These are phyloP conservation scores for Tupiocoris notatus DNA, from an alignment of 2,888 invertebrate genomes.

Conservation along the genomic window DNA sequence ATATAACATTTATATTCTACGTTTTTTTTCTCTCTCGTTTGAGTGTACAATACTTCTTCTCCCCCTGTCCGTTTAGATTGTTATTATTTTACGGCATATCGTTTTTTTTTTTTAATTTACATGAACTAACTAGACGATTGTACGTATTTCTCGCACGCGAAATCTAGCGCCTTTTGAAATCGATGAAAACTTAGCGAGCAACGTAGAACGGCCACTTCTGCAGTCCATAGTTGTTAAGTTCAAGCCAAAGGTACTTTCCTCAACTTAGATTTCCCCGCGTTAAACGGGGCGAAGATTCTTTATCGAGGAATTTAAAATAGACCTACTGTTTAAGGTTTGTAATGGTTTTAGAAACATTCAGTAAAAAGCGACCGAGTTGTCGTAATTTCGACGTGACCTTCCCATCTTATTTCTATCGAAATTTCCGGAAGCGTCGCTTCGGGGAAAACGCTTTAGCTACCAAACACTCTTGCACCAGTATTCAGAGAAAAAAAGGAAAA, in stretches of 20 bases:
- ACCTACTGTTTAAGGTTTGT: constrained; percentile 1
- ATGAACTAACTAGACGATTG: not conserved
- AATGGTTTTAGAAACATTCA: not conserved
- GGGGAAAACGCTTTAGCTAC: constrained; percentile 25
- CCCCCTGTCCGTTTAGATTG: not conserved
- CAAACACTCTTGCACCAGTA: not conserved
- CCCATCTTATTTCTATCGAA: too few relatives aligned
- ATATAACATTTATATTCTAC: constrained; percentile 20
- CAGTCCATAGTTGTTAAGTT: constrained; percentile 28
- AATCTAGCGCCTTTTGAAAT: not conserved
- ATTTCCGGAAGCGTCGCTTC: not conserved
- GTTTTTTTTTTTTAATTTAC: constrained; percentile 2
- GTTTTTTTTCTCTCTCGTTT: not conserved
- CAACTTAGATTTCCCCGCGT: constrained; percentile 14
- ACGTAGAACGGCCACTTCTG: not conserved
- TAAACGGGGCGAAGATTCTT: not conserved
- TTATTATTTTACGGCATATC: not conserved
- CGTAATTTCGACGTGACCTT: too few relatives aligned
- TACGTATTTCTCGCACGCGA: not conserved
- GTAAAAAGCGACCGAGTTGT: too few relatives aligned
- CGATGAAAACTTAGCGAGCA: not conserved
- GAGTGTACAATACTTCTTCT: not conserved
- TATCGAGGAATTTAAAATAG: not conserved
- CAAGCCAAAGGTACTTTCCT: constrained; percentile 40
- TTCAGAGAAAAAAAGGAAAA: not conserved